Evolutionary conservation across 2,888 invertebrate genomes (phyloP), one percentile per base, ranked within the genome.

Genomic region (Anthoptus insignis): DNA sequence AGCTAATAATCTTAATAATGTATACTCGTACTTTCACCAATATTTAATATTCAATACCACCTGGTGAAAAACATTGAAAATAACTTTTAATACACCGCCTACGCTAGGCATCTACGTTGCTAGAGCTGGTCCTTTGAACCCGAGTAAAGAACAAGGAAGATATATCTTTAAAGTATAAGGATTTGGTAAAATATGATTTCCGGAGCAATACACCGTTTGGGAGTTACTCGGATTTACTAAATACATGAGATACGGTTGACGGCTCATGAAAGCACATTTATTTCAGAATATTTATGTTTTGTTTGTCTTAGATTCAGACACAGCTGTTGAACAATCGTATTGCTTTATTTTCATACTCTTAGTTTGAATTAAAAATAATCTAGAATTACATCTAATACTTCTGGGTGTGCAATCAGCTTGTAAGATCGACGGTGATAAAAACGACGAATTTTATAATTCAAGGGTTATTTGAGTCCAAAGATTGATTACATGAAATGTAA

Each of bases 1-100:
- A n/a, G n/a, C n/a, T n/a, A n/a, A n/a, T n/a, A n/a, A n/a, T n/a
- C n/a, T n/a, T n/a, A n/a, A n/a, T n/a, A n/a, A n/a, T n/a, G n/a
- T n/a, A n/a, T n/a, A n/a, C n/a, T n/a, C n/a, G 24, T n/a, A 3
- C 2, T 7, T 47, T 47, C n/a, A 22, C 8, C 47, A 16, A 47
- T 47, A 45, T 21, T 45, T 21, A 24, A 47, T 24, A 47, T 47
- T 47, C 47, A 47, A 47, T 47, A 24, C 22, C 13, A 13, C 11
- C 2, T 42, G 24, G n/a, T 13, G 22, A 22, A n/a, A n/a, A n/a
- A n/a, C n/a, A n/a, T n/a, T n/a, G n/a, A n/a, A n/a, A n/a, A n/a
- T n/a, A n/a, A n/a, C n/a, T n/a, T n/a, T n/a, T n/a, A n/a, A n/a
- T n/a, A n/a, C n/a, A n/a, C n/a, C n/a, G n/a, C n/a, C n/a, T n/a